Conservation (phyloP, 1,140 invertebrate species). For the Stegodyphus mimosarum region DNA sequence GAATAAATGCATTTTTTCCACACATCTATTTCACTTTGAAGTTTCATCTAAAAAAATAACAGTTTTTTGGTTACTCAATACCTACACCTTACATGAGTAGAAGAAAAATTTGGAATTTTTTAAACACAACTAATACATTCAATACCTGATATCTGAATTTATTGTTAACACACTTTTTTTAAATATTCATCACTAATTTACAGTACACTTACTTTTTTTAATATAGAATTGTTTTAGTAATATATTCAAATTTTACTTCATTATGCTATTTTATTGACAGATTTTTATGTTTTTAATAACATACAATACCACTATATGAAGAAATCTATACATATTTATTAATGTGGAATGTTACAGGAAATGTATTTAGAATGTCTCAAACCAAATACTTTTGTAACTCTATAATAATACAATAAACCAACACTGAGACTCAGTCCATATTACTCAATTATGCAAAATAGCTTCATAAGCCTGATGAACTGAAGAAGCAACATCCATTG, state of each 20-base stretch:
- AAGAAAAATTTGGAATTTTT: too few relatives aligned
- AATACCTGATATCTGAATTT: not conserved
- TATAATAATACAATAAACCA: not conserved
- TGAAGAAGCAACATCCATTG: conserved; percentile 89
- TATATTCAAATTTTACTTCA: not conserved
- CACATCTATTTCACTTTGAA: too few relatives aligned
- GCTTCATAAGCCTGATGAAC: conserved; percentile 94
- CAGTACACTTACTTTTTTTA: not conserved
- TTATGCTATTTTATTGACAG: not conserved
- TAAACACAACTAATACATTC: not conserved
- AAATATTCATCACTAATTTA: too few relatives aligned
- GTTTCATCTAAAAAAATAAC: too few relatives aligned
- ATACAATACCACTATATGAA: not conserved
- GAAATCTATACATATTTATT: conserved; percentile 32
- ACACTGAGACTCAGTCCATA: not conserved
- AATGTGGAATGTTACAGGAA: conserved; percentile 46
- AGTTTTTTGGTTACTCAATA: too few relatives aligned
- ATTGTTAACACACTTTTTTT: not conserved
- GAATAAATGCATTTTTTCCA: too few relatives aligned
- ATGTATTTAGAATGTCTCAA: not conserved
- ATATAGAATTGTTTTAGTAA: not conserved
- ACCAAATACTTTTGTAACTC: not conserved
- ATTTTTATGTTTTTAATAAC: not conserved
- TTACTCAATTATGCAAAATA: conserved; percentile 80
- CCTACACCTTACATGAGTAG: too few relatives aligned